Evolutionary conservation across 2,888 invertebrate species (phyloP).

Genomic region (Dusona sp.): DNA sequence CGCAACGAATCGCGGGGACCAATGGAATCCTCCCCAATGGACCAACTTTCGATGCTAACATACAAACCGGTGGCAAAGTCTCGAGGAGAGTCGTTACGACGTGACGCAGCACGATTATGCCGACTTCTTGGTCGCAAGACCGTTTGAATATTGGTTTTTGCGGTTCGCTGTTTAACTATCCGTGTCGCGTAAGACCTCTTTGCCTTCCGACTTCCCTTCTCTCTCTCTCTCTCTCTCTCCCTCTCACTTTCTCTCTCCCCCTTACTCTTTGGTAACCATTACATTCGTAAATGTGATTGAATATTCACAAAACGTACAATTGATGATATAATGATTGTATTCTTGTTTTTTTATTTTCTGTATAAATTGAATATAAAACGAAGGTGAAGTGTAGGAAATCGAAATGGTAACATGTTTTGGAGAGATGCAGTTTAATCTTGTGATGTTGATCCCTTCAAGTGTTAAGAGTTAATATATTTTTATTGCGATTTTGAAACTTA

Average conservation of each 20-base stretch:
- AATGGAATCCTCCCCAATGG: slow-evolving; percentile 39
- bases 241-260: background rate
- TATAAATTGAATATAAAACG: background rate
- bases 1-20: slow-evolving; percentile 44
- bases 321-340: background rate
- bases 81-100: slow-evolving; percentile 60
- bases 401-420: background rate
- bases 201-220: background rate
- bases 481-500: background rate
- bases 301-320: slow-evolving; percentile 39
- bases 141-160: slow-evolving; percentile 62
- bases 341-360: background rate
- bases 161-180: slow-evolving; percentile 46
- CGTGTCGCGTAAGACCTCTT: slow-evolving; percentile 1
- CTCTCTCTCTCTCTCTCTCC: background rate
- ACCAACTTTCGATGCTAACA: slow-evolving; percentile 54
- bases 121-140: slow-evolving; percentile 9
- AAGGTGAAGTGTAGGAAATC: background rate
- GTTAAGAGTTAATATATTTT: background rate
- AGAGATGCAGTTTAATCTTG: background rate
- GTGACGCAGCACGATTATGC: slow-evolving; percentile 65
- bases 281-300: slow-evolving; percentile 29
- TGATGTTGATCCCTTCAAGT: background rate
- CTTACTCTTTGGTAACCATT: slow-evolving; percentile 9
- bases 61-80: slow-evolving; percentile 49